Evolutionary conservation across 64 coral and sea anemone species (phyloP), one percentile per base, ranked within the genome.

Genomic region (Anthopleura sola): DNA sequence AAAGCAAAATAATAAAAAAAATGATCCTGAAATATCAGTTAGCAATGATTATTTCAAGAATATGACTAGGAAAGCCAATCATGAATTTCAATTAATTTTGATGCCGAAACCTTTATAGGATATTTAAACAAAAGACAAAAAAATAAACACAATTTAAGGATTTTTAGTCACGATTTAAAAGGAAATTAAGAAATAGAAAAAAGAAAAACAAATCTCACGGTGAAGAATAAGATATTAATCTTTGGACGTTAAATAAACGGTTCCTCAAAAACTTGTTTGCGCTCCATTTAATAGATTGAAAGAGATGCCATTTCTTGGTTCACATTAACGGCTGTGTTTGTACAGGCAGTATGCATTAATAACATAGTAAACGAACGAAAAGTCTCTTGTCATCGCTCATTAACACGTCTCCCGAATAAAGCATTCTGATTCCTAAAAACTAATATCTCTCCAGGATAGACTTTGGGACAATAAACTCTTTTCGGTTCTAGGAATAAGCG

Each of bases 281-380:
- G 3, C 34, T 71, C 66, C 29, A 71, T 71, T 71, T 71, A 71
- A 71, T 71, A 71, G 28, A 32, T 71, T 71, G 66, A 71, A 71
- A 34, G 29, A 71, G 66, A 71, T 71, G 66, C 13, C 66, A 15
- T 16, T 71, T 71, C 40, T 36, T 71, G 6, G 66, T 12, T 71
- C 1, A 29, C 66, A 34, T 29, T 28, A 71, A 71, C 66, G 66
- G 66, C 66, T 71, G 66, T 71, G 66, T 34, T 71, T 71, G 66
- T 16, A 15, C 15, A 26, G 50, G 5, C 58, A 26, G 58, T 62
- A 26, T 71, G 66, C 28, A 71, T 71, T 71, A 71, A 71, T 71
- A 71, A 29, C 14, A 71, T 26, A 33, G 2, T 3, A 26, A 17
- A 71, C 66, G 29, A 16, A 16, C 28, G 29, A 71, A 31, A 71